Evolutionary conservation across 2,113 vertebrate species (phyloP).

Genomic region (human): GRCh38 chr6:70967501-70968000

Average conservation of each 20-base stretch:
- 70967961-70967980: no score
- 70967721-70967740: not conserved
- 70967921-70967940: no score
- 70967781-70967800: not conserved
- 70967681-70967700: not conserved
- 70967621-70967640: not conserved
- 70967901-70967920: no score
- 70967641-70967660: not conserved
- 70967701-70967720: no score
- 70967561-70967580: fast-evolving
- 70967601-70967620: not conserved
- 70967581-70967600: fast-evolving
- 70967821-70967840: not conserved
- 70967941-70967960: no score
- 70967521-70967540: not conserved
- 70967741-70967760: not conserved
- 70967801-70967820: not conserved
- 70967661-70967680: not conserved
- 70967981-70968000: no score
- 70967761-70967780: not conserved
- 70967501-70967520: not conserved
- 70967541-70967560: not conserved
- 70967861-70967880: no score
- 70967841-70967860: no score
- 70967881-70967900: no score